phyloP scores from a whole-genome alignment of 2,113 vertebrate genomes.

The Psilopogon haemacephalus region DNA sequence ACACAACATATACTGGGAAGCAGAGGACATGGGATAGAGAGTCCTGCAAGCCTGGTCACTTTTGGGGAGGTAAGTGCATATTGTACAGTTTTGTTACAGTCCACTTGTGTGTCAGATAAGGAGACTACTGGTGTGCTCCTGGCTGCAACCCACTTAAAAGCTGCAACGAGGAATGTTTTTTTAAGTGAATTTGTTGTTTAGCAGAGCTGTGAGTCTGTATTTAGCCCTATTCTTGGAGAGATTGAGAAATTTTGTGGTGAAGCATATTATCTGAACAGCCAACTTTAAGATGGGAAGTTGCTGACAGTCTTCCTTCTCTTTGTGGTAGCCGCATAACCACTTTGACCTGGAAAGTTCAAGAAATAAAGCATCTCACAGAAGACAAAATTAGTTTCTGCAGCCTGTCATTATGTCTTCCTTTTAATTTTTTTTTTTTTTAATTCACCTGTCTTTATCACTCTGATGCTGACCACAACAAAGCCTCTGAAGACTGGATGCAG shows the following conservation, averaged over 20 bases:
- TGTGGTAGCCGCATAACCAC: neutral
- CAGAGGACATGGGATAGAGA: neutral
- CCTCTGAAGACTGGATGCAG: neutral
- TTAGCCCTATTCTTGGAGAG: neutral
- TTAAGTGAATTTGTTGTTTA: neutral
- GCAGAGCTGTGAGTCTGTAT: neutral
- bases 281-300: neutral
- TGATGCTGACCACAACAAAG: neutral
- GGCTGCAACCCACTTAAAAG: neutral
- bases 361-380: neutral
- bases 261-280: neutral
- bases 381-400: neutral
- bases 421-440: neutral
- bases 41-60: neutral
- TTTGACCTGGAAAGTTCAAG: neutral
- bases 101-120: neutral
- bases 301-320: neutral
- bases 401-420: neutral
- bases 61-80: neutral
- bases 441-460: neutral
- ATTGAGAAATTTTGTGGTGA: neutral
- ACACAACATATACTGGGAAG: neutral
- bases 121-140: neutral
- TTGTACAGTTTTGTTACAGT: neutral
- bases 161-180: neutral